Conservation (phyloP, 2,113 vertebrate species). For the Melanocharis versteri region DNA sequence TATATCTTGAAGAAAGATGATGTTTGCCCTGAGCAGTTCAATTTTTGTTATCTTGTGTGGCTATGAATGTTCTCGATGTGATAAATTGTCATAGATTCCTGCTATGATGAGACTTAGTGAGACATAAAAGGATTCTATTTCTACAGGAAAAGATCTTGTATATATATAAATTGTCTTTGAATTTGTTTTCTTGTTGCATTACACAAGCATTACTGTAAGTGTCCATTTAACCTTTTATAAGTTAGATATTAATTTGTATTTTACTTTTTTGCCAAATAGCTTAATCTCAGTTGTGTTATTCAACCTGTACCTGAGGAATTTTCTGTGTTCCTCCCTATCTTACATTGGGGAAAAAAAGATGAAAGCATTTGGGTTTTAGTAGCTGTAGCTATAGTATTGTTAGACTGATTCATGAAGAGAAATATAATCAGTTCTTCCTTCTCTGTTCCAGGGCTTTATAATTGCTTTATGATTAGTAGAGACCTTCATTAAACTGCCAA, state of each 20-base stretch:
- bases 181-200: neutral
- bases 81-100: neutral
- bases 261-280: neutral
- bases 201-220: neutral
- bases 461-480: neutral
- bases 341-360: neutral
- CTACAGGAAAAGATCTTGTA: neutral
- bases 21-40: neutral
- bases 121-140: neutral
- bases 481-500: neutral
- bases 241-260: neutral
- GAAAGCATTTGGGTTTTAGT: neutral
- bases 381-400: neutral
- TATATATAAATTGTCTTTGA: neutral
- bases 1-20: neutral
- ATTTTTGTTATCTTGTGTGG: neutral
- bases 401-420: neutral
- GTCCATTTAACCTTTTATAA: neutral
- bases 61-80: neutral
- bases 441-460: neutral
- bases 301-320: neutral
- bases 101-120: neutral
- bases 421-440: neutral
- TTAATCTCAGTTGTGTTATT: neutral
- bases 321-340: neutral